phyloP scores from a whole-genome alignment of 2,797 vertebrate species.

The Pipistrellus pygmaeus region DNA sequence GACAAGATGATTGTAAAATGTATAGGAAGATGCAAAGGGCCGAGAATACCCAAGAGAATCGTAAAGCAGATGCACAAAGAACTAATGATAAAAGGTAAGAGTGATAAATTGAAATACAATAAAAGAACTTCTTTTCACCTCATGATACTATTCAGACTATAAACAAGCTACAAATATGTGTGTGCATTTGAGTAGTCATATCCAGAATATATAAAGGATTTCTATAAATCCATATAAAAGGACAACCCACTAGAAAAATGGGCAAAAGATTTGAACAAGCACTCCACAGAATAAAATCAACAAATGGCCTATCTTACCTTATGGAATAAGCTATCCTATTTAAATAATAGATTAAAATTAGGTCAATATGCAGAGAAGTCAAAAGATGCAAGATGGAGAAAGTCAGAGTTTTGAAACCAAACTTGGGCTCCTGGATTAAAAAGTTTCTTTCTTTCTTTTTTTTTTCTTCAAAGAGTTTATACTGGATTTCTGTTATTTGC shows the following conservation, averaged over 20 bases:
- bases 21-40: neutral
- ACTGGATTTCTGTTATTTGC: neutral
- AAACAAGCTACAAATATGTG: neutral
- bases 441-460: neutral
- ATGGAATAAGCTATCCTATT: neutral
- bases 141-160: neutral
- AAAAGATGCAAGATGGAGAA: neutral
- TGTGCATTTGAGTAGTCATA: neutral
- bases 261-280: neutral
- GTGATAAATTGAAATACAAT: neutral
- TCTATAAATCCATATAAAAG: conserved; percentile 21
- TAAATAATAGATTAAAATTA: neutral
- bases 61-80: neutral
- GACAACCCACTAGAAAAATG: neutral
- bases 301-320: neutral
- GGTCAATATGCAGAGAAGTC: neutral
- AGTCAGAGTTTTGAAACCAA: neutral
- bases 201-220: conserved; percentile 26
- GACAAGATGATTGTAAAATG: neutral
- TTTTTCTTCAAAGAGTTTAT: conserved; percentile 15
- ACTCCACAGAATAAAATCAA: neutral
- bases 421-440: neutral
- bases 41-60: neutral
- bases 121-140: neutral
- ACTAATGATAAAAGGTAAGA: neutral